Conservation (phyloP, 2,797 vertebrate species). For the Carduelis carduelis region DNA sequence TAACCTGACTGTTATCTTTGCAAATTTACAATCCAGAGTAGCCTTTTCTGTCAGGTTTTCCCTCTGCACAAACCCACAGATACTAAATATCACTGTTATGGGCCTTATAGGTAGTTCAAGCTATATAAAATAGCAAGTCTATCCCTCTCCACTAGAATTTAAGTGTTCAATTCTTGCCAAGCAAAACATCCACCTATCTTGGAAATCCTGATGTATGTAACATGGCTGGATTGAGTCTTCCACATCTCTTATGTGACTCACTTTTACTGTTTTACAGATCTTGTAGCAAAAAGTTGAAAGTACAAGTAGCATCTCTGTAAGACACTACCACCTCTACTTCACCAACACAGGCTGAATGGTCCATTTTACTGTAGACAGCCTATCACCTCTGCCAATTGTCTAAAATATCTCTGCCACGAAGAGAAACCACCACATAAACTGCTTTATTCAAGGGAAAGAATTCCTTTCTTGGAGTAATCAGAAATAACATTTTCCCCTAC, state of each 20-base stretch:
- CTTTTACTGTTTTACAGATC: neutral
- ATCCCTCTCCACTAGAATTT: neutral
- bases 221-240: neutral
- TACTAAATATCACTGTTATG: neutral
- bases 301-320: neutral
- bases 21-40: neutral
- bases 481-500: neutral
- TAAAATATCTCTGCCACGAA: neutral
- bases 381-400: neutral
- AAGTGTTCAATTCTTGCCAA: neutral
- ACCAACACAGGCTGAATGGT: rapidly evolving
- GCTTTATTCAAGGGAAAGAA: neutral
- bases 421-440: neutral
- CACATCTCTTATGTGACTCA: neutral
- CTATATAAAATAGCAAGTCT: neutral
- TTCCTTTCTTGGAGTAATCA: neutral
- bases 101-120: neutral
- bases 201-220: neutral
- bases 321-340: neutral
- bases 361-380: neutral
- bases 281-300: neutral
- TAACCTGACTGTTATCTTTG: neutral
- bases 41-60: neutral
- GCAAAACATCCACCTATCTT: neutral
- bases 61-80: neutral